Evolutionary conservation across 2,888 invertebrate genomes (phyloP).

Genomic region (Zele albiditarsus): DNA sequence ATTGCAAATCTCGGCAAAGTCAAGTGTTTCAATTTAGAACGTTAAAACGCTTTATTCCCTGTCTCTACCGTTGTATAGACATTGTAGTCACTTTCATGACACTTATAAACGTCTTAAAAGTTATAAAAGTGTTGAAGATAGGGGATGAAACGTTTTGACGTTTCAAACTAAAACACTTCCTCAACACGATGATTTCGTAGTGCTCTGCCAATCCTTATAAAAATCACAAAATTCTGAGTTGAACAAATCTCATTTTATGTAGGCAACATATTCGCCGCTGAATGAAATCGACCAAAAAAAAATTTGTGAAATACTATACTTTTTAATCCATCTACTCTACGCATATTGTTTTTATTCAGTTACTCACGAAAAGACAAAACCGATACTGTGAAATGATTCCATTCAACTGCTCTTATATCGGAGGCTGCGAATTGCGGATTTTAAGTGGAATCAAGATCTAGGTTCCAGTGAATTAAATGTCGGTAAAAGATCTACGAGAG

Average conservation of each 20-base stretch:
- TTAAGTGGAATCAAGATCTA: slow-evolving; percentile 51
- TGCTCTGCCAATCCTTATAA: slow-evolving; percentile 56
- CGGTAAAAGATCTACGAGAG: slow-evolving; percentile 71
- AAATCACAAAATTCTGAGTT: slow-evolving; percentile 54
- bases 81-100: no score
- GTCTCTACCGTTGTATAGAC: no score
- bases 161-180: no score
- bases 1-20: no score
- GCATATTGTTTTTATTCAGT: background rate
- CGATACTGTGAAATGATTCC: slow-evolving; percentile 63
- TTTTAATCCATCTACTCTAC: no score
- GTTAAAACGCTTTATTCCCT: no score
- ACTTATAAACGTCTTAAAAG: no score
- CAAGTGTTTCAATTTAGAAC: no score
- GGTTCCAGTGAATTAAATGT: slow-evolving; percentile 70
- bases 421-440: slow-evolving; percentile 58
- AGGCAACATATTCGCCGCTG: background rate
- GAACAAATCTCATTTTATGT: background rate
- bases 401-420: slow-evolving; percentile 60
- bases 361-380: slow-evolving; percentile 61
- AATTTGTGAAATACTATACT: background rate
- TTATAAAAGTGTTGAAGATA: no score
- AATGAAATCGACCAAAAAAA: background rate
- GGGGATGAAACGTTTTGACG: no score
- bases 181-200: no score